These are phyloP conservation scores for Cacatua alba DNA, from an alignment of 2,113 vertebrate species.

Conservation along the genomic window DNA sequence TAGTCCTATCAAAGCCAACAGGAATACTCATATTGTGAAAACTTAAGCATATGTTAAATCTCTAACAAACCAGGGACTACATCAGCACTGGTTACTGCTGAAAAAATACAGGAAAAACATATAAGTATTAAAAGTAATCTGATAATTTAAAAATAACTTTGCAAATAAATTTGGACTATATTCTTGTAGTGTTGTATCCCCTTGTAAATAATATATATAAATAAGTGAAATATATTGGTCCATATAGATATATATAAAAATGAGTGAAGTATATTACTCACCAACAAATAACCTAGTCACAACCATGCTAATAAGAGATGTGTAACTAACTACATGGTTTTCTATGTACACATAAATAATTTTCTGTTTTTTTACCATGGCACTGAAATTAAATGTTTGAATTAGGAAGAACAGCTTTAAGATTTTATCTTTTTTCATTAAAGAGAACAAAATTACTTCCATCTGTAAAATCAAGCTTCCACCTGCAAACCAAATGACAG, in stretches of 20 bases:
- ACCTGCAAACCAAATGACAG: background rate
- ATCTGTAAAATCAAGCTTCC: background rate
- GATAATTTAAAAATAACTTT: background rate
- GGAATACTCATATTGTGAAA: background rate
- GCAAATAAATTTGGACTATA: background rate
- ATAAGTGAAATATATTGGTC: background rate
- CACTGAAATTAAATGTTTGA: background rate
- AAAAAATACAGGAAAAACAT: background rate
- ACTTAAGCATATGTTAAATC: background rate
- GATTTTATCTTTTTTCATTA: background rate
- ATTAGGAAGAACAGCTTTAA: background rate
- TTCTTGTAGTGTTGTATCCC: background rate
- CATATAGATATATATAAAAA: background rate
- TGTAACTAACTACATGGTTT: background rate
- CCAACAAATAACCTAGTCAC: background rate
- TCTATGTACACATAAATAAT: background rate
- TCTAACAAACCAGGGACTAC: background rate
- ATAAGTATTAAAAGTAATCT: background rate
- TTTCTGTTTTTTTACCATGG: background rate
- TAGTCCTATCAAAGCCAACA: background rate
- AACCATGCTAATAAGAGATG: background rate
- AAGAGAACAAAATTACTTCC: background rate
- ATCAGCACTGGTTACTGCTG: background rate
- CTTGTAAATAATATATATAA: background rate
- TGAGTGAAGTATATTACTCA: background rate